A percentile compares a stretch with the other conserved stretches of the same genome.
Conservation (phyloP, 2,888 invertebrate genomes). For the Lithodes maja region DNA sequence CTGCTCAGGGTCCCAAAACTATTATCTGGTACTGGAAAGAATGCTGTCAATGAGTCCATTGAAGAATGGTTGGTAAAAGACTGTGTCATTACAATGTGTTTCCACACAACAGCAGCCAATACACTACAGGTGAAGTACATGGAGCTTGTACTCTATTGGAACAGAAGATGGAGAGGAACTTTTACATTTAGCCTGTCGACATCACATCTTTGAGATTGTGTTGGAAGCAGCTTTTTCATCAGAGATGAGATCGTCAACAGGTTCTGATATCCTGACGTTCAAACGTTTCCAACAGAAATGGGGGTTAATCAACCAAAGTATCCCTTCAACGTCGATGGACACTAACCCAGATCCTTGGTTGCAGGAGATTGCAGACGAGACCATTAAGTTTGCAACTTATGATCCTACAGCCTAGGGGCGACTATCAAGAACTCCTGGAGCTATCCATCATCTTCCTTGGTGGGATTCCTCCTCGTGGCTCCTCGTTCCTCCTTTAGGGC, state of each 20-base stretch:
- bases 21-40: neutral
- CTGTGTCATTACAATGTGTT: neutral
- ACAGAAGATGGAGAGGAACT: neutral
- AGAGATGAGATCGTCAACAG: conserved; percentile 3
- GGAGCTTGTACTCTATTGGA: conserved; percentile 9
- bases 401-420: conserved; percentile 6
- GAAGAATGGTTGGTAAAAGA: conserved; percentile 13
- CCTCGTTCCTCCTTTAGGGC: neutral
- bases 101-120: conserved; percentile 10
- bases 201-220: neutral
- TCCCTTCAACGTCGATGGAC: conserved; percentile 16
- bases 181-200: neutral
- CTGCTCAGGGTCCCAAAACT: neutral
- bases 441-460: conserved; percentile 4
- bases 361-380: conserved; percentile 6
- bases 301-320: conserved; percentile 25
- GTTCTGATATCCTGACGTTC: conserved; percentile 13
- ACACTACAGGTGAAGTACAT: neutral
- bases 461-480: conserved; percentile 3
- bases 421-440: conserved; percentile 4
- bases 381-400: conserved; percentile 8
- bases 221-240: neutral
- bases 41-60: neutral
- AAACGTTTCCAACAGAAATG: conserved; percentile 22
- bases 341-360: conserved; percentile 8